These are phyloP conservation scores for Amblyornis subalaris DNA, from an alignment of 2,113 vertebrate genomes.

Conservation along the genomic window DNA sequence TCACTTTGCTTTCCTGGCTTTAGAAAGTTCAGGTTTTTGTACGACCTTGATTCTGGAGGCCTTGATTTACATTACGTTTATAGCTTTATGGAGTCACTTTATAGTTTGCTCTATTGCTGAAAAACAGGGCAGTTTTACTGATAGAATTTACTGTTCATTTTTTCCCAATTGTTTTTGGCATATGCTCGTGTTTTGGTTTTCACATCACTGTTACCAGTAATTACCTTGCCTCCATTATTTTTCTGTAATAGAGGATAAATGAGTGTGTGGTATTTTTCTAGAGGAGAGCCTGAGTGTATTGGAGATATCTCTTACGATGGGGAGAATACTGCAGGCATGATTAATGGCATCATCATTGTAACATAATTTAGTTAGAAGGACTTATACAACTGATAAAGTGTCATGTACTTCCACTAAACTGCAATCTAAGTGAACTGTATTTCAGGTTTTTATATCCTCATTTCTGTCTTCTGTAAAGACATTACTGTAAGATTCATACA, in stretches of 20 bases:
- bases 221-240: constrained; percentile 54
- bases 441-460: constrained; percentile 65
- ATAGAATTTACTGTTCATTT: constrained; percentile 43
- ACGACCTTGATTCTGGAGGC: constrained; percentile 30
- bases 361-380: constrained; percentile 68
- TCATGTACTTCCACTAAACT: constrained; percentile 61
- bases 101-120: constrained; percentile 27
- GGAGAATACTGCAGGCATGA: constrained; percentile 12
- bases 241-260: constrained; percentile 54
- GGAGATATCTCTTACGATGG: constrained; percentile 12
- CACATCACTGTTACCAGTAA: constrained; percentile 36
- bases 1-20: background rate
- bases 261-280: constrained; percentile 43
- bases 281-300: constrained; percentile 10
- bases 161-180: constrained; percentile 50
- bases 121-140: constrained; percentile 49
- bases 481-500: constrained; percentile 52
- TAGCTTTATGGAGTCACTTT: constrained; percentile 16
- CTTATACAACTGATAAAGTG: constrained; percentile 60
- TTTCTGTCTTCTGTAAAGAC: constrained; percentile 61
- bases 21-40: constrained; percentile 2
- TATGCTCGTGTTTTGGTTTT: constrained; percentile 61
- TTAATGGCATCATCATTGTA: constrained; percentile 61
- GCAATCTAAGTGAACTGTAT: constrained; percentile 61
- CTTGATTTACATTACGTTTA: constrained; percentile 36